Evolutionary conservation across 2,113 vertebrate genomes (phyloP).

Genomic region (Choloepus hoffmanni): DNA sequence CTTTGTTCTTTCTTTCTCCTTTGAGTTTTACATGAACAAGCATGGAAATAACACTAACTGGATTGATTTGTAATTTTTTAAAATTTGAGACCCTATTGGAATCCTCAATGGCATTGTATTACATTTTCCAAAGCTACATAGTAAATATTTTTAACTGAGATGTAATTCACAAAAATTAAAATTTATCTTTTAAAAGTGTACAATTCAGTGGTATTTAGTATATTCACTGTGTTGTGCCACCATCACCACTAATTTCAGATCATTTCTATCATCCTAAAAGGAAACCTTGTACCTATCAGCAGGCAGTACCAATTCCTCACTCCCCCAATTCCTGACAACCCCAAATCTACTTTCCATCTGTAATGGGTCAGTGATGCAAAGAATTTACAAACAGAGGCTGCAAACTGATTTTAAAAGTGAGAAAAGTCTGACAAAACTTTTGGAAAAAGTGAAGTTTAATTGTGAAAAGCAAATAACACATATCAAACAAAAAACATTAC

Average conservation of each 20-base stretch:
- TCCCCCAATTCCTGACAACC: background rate
- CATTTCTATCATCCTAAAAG: background rate
- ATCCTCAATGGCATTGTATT: background rate
- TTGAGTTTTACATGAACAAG: background rate
- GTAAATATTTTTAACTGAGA: background rate
- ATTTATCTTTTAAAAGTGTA: background rate
- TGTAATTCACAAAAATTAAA: background rate
- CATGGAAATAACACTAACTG: background rate
- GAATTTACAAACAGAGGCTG: background rate
- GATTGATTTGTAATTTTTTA: background rate
- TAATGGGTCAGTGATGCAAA: constrained; percentile 15
- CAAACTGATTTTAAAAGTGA: constrained; percentile 23
- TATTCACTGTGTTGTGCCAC: background rate
- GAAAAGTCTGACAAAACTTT: background rate
- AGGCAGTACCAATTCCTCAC: background rate
- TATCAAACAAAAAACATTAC: background rate
- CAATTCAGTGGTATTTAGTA: background rate
- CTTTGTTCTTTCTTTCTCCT: background rate
- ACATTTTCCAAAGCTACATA: background rate
- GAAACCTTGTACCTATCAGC: background rate
- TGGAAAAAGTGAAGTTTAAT: background rate
- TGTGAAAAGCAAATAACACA: background rate
- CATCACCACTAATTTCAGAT: background rate
- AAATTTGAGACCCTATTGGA: background rate
- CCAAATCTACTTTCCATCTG: background rate